Base-by-base conservation (phyloP, 2,888 invertebrate genomes). In the Macrosoma leucophasiata region DNA sequence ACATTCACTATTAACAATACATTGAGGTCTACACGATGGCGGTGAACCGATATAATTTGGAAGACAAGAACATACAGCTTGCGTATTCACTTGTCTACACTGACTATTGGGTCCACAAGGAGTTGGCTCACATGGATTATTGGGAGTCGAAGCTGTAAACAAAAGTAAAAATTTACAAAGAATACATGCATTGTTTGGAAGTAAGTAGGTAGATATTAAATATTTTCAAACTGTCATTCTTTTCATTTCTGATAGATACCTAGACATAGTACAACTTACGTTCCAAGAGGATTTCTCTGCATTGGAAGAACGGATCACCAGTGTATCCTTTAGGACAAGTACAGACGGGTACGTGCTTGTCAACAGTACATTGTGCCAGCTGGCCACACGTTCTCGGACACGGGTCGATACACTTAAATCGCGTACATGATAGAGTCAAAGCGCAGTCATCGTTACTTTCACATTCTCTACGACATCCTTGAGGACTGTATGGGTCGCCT, bases 91-190 rank as follows among this genome's bases (percentile, higher is more conserved):
- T 53, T 90, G 89, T 55, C 93, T 87, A 45, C 95, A 95, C 61
- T 93, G 91, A 61, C 94, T 93, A 65, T 94, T 94, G 1, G 94
- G 93, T 29, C 95, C 96, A 65, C 95, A 96, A 0, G 95, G 95
- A 13, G 93, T 90, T 32, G 94, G 94, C 41, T 89, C 87, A 56
- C 95, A 95, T 4, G 94, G 94, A 58, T 94, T 90, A 36, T 85
- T 62, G 18, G 81, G 72, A 25, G 86, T 82, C 33, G 73, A 66
- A 50, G 82, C 74, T 76, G 58, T n/a, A n/a, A n/a, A 50, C 62
- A 50, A 41, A 39, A 35, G 12, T 20, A 43, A 39, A 47, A 25
- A 22, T 36, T 35, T 30, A 18, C 1, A 3, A 27, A 41, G 19
- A 18, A 24, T 11, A 17, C 5, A 21, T n/a, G 4, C 15, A 2